Evolutionary conservation across 35 echinoderm and acorn worm genomes (phyloP).

Genomic region (Holothuria glaberrima): DNA sequence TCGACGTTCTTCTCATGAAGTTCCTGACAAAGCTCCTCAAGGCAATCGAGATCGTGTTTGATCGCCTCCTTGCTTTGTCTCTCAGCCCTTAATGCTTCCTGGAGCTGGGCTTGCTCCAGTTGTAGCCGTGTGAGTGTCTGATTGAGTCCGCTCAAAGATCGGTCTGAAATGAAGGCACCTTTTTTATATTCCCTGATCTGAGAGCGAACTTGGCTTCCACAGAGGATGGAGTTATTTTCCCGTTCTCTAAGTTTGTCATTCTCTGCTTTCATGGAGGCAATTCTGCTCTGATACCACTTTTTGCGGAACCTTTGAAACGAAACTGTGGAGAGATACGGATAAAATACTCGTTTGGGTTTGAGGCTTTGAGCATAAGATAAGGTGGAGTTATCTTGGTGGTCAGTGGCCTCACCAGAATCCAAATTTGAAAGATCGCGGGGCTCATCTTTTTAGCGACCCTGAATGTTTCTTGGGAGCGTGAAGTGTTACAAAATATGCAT

Average conservation of each 20-base stretch:
- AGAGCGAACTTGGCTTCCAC: constrained; percentile 44
- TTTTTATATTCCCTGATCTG: constrained; percentile 35
- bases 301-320: constrained; percentile 19
- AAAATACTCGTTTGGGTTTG: neutral
- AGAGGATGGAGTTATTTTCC: constrained; percentile 16
- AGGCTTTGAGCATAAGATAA: too few species aligned
- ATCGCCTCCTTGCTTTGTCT: constrained; percentile 17
- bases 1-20: constrained; percentile 46
- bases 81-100: constrained; percentile 23
- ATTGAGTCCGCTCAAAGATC: constrained; percentile 32
- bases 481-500: too few species aligned
- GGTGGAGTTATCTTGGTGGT: too few species aligned
- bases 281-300: constrained; percentile 39
- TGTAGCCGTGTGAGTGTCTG: constrained; percentile 25
- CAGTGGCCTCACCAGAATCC: too few species aligned
- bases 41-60: constrained; percentile 44
- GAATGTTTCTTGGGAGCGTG: too few species aligned
- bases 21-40: constrained; percentile 48
- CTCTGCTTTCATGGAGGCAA: neutral
- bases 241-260: constrained; percentile 24
- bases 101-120: constrained; percentile 28
- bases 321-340: neutral
- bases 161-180: constrained; percentile 44
- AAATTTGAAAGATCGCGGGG: too few species aligned
- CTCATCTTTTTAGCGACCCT: too few species aligned